Evolutionary conservation across 1,140 invertebrate genomes (phyloP), one percentile per base, ranked within the genome.

Genomic region (Magallana angulata): DNA sequence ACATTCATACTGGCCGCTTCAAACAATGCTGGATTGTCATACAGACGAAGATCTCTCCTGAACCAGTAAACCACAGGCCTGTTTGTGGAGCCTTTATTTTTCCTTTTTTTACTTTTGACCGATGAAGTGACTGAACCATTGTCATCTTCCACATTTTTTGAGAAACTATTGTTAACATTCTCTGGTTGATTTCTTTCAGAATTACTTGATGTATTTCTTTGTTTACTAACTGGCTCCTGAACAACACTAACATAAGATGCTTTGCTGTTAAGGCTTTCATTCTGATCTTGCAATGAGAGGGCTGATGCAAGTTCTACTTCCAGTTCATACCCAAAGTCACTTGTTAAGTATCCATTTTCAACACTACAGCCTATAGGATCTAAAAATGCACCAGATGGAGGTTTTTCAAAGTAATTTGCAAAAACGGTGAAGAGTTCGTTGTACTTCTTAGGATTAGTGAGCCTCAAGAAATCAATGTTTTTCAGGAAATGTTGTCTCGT

Each of bases 11-110:
- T 68, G 24, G 90, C 84, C 57, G 93, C 97, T 91, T 97, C 97
- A 71, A 95, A 94, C n/a, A 98, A 92, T 56, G 97, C 96, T 1
- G 97, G 97, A 94, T 98, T 98, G 92, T 98, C 98, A 93, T 98
- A 97, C 1, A 98, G 94, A 57, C 98, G 96, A 1, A 98, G 95
- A 36, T 97, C 97, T 95, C 97, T 97, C 12, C 98, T 95, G 93
- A 98, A 98, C 97, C 98, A 98, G 93, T 98, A 97, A 12, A 98
- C 88, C 6, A 90, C 84, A 60, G 90, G 88, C 58, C 80, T 82
- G n/a, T 84, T 60, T 12, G 68, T 76, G 48, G 82, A 85, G 68
- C 56, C 85, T 85, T 57, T 85, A 82, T 68, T 87, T 58, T 57
- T 87, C 82, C 24, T 87, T 56, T 86, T 87, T 30, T 83, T 68